phyloP scores from a whole-genome alignment of 2,113 vertebrate species.

The Cacatua alba region DNA sequence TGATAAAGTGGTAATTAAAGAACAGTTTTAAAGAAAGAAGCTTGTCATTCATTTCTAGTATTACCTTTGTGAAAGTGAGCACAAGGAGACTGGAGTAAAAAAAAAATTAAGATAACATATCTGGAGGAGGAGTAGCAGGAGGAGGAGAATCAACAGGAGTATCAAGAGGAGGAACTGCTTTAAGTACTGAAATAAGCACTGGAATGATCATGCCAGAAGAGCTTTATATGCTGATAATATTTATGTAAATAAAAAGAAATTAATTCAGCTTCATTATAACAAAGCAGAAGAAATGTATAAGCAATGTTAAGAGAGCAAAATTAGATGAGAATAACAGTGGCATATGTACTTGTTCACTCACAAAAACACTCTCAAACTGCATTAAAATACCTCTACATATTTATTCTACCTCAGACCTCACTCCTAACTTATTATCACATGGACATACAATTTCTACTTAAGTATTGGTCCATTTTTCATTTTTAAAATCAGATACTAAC shows the following conservation, averaged over 20 bases:
- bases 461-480: neutral
- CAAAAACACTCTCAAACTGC: neutral
- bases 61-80: neutral
- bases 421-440: neutral
- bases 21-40: neutral
- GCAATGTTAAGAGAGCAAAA: neutral
- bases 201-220: neutral
- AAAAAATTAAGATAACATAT: neutral
- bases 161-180: neutral
- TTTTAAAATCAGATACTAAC: neutral
- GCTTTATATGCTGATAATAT: neutral
- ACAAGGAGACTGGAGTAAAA: neutral
- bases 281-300: neutral
- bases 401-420: neutral
- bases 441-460: neutral
- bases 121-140: neutral
- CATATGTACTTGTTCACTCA: neutral
- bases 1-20: neutral
- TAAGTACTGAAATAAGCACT: neutral
- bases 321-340: neutral
- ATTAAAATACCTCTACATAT: neutral
- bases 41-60: neutral
- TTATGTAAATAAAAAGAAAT: neutral
- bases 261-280: neutral
- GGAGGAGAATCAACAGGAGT: neutral